phyloP scores from a whole-genome alignment of 2,113 vertebrate genomes.

The Rafetus swinhoei region DNA sequence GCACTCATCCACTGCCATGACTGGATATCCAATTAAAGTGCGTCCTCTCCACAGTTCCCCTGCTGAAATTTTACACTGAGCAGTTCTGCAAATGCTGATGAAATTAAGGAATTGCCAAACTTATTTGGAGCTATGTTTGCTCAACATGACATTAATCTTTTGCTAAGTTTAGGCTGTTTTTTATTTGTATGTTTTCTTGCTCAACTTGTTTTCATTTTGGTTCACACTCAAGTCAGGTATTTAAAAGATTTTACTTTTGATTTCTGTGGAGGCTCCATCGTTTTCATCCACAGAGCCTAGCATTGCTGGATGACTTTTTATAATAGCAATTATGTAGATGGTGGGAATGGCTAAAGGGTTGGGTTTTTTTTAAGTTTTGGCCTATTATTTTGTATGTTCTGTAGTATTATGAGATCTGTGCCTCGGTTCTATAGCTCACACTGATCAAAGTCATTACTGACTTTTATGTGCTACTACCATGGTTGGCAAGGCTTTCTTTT shows the following conservation, averaged over 20 bases:
- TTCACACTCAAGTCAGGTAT: neutral
- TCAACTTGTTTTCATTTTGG: neutral
- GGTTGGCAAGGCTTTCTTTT: neutral
- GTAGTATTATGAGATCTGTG: neutral
- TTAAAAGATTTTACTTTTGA: neutral
- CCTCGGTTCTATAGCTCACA: neutral
- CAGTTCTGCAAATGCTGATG: neutral
- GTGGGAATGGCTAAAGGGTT: neutral
- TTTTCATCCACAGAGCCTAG: neutral
- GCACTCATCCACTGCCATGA: neutral
- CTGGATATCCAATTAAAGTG: neutral
- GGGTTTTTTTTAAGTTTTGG: neutral
- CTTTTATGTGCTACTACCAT: neutral
- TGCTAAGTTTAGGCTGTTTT: neutral
- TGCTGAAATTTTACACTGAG: neutral
- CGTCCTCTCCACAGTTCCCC: neutral
- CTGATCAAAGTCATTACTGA: neutral
- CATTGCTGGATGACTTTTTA: accelerated
- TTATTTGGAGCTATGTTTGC: neutral
- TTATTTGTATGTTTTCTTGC: neutral
- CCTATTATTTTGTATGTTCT: neutral
- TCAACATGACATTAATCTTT: neutral
- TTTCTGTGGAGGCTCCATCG: neutral
- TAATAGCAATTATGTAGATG: neutral
- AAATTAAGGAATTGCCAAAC: neutral